Conservation (phyloP, 2,113 vertebrate genomes). For the Sardina pilchardus region DNA sequence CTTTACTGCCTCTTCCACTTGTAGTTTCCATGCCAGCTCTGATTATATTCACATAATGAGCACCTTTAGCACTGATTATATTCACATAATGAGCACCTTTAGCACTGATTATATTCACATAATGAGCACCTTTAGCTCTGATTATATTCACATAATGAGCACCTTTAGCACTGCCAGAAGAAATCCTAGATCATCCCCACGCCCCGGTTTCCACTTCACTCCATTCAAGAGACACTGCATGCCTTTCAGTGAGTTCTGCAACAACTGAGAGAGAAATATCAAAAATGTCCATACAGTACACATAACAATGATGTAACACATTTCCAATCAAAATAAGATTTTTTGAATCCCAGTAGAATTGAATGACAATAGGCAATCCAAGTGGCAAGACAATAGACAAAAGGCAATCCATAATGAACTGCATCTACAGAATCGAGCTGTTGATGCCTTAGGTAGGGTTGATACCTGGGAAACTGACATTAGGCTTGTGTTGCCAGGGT, state of each 20-base stretch:
- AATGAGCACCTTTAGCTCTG: conserved; percentile 83
- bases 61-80: conserved; percentile 92
- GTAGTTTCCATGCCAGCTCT: background rate
- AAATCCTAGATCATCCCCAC: conserved; percentile 82
- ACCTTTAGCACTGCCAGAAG: conserved; percentile 93
- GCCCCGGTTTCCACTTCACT: conserved; percentile 84
- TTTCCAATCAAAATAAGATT: background rate
- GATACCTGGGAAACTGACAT: no score
- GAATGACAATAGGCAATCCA: background rate
- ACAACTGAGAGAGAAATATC: conserved; percentile 70
- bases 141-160: background rate
- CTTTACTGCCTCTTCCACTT: background rate
- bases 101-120: conserved; percentile 72
- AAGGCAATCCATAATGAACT: background rate
- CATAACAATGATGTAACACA: background rate
- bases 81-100: conserved; percentile 75
- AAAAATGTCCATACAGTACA: background rate
- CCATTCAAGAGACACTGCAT: conserved; percentile 86
- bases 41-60: background rate
- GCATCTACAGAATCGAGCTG: no score
- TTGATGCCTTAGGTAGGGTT: no score
- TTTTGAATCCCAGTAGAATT: background rate
- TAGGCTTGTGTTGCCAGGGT: no score
- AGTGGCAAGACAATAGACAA: no score
- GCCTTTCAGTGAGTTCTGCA: conserved; percentile 89